Percentiles rank a stretch among this genome's conserved stretches.
phyloP scores from a whole-genome alignment of 2,888 invertebrate species.

The Blera fallax region DNA sequence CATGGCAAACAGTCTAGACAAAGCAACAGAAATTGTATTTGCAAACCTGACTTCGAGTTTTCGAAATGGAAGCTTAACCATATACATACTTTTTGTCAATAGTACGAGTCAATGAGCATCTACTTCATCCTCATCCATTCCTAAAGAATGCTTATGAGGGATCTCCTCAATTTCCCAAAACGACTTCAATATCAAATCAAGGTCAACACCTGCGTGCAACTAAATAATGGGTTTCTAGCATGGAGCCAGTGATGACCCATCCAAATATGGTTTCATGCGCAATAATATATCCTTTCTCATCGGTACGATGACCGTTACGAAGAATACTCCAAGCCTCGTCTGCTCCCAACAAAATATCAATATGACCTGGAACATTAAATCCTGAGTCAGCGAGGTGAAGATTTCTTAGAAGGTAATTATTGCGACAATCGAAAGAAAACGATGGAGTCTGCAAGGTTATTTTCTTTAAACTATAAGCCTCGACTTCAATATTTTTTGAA shows the following conservation, averaged over 20 bases:
- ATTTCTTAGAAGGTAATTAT: no score
- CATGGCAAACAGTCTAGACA: background rate
- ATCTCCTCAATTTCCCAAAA: no score
- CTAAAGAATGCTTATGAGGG: background rate
- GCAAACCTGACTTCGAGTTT: background rate
- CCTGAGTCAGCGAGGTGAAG: no score
- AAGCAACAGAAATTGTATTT: slow-evolving; percentile 15
- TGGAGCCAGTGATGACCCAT: background rate
- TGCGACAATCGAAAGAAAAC: no score
- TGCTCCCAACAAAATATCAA: no score
- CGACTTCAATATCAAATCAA: slow-evolving; percentile 3
- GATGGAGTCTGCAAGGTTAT: no score
- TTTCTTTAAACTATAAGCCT: no score
- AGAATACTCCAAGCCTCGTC: background rate
- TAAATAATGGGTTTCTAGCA: background rate
- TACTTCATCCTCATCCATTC: background rate
- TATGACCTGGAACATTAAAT: no score
- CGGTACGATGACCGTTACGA: background rate
- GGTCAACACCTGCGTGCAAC: background rate
- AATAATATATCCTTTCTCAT: background rate
- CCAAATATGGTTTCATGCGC: background rate
- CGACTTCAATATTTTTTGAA: no score
- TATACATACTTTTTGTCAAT: no score
- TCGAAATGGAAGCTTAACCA: slow-evolving; percentile 32
- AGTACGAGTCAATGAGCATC: background rate